These are phyloP conservation scores for Gobius niger DNA, from an alignment of 2,113 vertebrate species.

Conservation along the genomic window DNA sequence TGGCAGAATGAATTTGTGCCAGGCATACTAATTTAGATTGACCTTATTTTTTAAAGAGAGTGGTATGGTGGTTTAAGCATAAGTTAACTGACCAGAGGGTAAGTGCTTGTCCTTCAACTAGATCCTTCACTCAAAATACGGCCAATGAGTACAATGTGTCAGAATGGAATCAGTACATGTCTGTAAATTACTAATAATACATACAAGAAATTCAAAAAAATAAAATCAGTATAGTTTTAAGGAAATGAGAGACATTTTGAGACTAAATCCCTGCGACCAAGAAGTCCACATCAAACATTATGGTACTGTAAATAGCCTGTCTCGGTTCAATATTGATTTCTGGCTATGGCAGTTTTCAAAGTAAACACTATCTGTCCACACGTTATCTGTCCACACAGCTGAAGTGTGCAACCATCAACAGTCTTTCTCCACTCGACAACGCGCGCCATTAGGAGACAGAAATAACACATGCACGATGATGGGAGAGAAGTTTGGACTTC, in stretches of 20 bases:
- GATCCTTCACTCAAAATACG: no score
- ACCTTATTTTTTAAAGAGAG: neutral
- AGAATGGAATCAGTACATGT: no score
- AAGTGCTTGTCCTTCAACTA: no score
- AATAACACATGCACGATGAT: conserved; percentile 18
- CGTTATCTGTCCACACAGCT: conserved; percentile 40
- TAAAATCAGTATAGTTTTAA: neutral
- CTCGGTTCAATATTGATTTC: conserved; percentile 61
- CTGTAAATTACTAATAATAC: no score
- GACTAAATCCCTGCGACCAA: neutral
- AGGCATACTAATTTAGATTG: neutral
- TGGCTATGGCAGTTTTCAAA: conserved; percentile 29
- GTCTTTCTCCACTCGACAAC: conserved; percentile 38
- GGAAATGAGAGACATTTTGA: neutral
- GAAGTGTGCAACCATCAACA: conserved; percentile 21
- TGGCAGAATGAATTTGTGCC: conserved; percentile 3
- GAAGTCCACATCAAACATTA: conserved; percentile 39
- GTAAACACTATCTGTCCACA: conserved; percentile 45
- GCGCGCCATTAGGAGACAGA: conserved; percentile 28
- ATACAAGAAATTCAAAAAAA: no score
- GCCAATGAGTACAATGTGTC: no score
- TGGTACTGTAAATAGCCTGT: conserved; percentile 59
- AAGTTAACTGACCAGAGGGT: no score
- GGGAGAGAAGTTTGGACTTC: conserved; percentile 26
- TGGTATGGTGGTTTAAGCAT: no score